Percentiles rank a stretch among this genome's conserved stretches.
These are phyloP conservation scores for Neelides sp. DNA, from an alignment of 1,140 invertebrate genomes.

Conservation along the genomic window DNA sequence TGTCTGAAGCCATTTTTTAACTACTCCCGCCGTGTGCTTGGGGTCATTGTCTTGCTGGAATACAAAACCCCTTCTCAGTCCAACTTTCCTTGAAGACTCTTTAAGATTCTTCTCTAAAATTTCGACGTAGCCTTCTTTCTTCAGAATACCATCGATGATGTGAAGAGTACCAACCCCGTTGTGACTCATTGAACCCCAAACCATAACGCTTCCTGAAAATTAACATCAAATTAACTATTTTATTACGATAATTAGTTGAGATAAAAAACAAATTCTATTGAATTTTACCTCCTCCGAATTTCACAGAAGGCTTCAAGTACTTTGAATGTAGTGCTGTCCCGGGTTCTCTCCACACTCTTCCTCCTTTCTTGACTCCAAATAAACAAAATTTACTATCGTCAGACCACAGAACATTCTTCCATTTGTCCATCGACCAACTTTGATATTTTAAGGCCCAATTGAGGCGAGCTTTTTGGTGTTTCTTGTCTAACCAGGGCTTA, in stretches of 20 bases:
- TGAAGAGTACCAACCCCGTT: constrained; percentile 32
- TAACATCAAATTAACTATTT: too few relatives aligned
- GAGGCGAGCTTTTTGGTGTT: too few relatives aligned
- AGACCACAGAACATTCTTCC: constrained; percentile 12
- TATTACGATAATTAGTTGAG: not conserved
- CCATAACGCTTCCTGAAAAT: constrained; percentile 26
- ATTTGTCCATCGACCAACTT: too few relatives aligned
- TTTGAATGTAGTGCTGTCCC: constrained; percentile 10
- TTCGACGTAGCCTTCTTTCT: constrained; percentile 27
- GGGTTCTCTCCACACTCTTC: constrained; percentile 29
- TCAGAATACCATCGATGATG: constrained; percentile 33
- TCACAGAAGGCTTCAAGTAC: constrained; percentile 29
- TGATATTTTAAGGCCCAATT: too few relatives aligned
- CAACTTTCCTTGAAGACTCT: constrained; percentile 24
- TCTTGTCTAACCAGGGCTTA: too few relatives aligned
- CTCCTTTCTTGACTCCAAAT: constrained; percentile 18
- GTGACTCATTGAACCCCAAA: constrained; percentile 34
- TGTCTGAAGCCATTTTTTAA: constrained; percentile 29
- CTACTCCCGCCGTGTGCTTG: constrained; percentile 31
- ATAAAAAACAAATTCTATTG: not conserved
- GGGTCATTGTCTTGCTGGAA: constrained; percentile 34
- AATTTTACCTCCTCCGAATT: constrained; percentile 32
- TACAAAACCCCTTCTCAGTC: constrained; percentile 15
- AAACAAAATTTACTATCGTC: constrained; percentile 14
- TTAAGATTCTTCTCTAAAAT: constrained; percentile 29